Conservation (phyloP, 2,113 vertebrate genomes). For the Ceyx cyanopectus region DNA sequence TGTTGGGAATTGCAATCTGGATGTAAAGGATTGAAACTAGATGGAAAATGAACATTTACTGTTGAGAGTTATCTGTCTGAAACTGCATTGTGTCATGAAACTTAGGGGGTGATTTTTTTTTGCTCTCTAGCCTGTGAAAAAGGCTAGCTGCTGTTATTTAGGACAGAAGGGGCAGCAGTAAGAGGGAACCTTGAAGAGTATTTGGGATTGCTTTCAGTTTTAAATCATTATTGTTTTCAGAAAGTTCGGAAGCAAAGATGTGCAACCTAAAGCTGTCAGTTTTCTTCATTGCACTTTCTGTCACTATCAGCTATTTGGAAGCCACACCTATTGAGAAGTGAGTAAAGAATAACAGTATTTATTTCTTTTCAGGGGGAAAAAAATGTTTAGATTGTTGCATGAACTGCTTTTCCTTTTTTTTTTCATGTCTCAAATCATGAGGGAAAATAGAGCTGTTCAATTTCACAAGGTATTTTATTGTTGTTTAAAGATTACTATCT, state of each 20-base stretch:
- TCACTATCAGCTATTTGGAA: slow-evolving; percentile 78
- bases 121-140: not conserved
- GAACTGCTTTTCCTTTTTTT: not conserved
- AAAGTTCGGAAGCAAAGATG: slow-evolving; percentile 75
- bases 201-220: slow-evolving; percentile 14
- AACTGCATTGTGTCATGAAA: not conserved
- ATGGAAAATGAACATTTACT: not conserved
- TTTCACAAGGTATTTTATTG: not conserved
- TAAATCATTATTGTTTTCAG: slow-evolving; percentile 61
- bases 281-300: slow-evolving; percentile 78
- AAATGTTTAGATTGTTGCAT: not conserved
- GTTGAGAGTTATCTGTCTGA: not conserved
- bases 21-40: not conserved
- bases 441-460: not conserved
- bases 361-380: not conserved
- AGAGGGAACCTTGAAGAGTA: not conserved
- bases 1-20: not conserved
- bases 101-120: not conserved
- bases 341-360: slow-evolving; percentile 33
- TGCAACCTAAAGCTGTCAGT: slow-evolving; percentile 77
- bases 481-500: slow-evolving; percentile 46
- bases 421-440: not conserved
- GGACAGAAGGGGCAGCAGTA: not conserved
- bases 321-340: slow-evolving; percentile 85
- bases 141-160: not conserved